Conservation (phyloP, 2,113 vertebrate genomes). For the Cinclus cinclus region DNA sequence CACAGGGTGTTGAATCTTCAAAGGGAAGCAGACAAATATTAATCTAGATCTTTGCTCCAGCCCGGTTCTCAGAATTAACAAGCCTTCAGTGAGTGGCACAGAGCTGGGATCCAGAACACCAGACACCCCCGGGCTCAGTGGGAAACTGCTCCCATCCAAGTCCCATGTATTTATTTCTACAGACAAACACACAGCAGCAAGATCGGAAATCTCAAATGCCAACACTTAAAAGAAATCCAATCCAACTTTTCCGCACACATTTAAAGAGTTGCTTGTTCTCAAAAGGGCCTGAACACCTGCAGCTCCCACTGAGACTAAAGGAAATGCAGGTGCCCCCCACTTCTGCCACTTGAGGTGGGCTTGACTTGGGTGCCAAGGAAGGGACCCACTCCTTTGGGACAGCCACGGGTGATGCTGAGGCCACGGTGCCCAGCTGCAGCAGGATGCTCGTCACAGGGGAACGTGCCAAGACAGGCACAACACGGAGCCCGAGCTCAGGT, state of each 20-base stretch:
- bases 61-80: neutral
- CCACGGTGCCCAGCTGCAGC: neutral
- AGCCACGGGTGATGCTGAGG: neutral
- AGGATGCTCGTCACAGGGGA: neutral
- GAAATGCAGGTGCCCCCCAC: neutral
- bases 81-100: neutral
- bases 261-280: neutral
- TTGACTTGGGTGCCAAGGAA: neutral
- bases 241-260: neutral
- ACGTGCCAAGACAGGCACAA: neutral
- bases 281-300: neutral
- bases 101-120: neutral
- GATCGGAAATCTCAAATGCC: neutral
- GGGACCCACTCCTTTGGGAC: neutral
- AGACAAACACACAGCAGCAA: neutral
- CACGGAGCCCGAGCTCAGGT: neutral
- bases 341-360: neutral
- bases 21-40: neutral
- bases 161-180: neutral
- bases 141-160: neutral
- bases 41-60: neutral
- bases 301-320: neutral
- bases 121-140: neutral
- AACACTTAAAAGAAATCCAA: neutral
- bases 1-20: neutral